Base-by-base conservation (phyloP, 2,888 invertebrate species). In the Melieria omissa region DNA sequence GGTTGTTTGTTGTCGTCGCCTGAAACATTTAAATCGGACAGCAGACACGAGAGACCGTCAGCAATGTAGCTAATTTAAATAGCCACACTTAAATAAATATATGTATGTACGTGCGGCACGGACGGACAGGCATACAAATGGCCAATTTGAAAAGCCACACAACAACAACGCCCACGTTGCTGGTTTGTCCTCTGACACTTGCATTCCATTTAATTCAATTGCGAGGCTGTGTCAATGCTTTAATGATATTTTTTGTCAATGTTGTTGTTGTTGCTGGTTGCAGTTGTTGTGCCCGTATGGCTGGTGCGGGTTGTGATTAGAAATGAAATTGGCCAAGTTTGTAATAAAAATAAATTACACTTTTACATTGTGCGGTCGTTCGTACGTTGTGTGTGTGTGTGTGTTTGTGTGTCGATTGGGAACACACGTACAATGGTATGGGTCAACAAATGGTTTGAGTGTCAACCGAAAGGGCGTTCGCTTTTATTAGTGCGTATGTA, bases 181-280 rank as follows among this genome's bases (percentile, higher is more conserved):
- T 65, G 29, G 49, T 55, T 62, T 73, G 74, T 73, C 73, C 72
- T 74, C 71, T 71, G 71, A 66, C 72, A 64, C 72, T 76, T 73
- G 78, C 77, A 78, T 78, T 77, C 78, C 78, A 79, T 79, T 79
- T 77, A 78, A 79, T 79, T 79, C 79, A 79, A 78, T 79, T 79
- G 78, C 74, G 72, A 78, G 77, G 76, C 76, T 78, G 76, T 75
- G 76, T 75, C 76, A 78, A 76, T 76, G 79, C 76, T 76, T 76
- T 74, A 76, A 78, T 77, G 77, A 74, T 73, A 70, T 73, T 74
- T 75, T 69, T 60, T 55, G 12, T 62, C 66, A 58, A 44, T 60
- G 12, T 64, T 41, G 4, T n/a, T 29, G 12, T 58, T 49, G 64
- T 57, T 63, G 54, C 10, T 63, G 65, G 46, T 57, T 45, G 6